Evolutionary conservation across 1,140 invertebrate species (phyloP), one percentile per base, ranked within the genome.

Genomic region (Charaxes varanes): DNA sequence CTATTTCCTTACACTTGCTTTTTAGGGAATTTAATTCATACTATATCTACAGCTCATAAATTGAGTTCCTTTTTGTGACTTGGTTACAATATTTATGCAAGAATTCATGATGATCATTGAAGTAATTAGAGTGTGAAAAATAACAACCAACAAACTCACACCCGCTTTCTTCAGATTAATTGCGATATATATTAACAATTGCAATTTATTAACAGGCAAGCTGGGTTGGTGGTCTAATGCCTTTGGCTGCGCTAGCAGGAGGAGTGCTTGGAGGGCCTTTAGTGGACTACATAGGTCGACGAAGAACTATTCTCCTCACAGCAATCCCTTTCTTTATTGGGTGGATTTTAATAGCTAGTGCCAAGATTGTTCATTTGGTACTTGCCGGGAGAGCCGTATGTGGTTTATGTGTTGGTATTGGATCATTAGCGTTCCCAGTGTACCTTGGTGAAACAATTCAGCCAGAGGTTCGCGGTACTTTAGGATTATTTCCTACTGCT

Each of bases 361-460:
- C 93, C 15, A 67, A 78, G 7, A 88, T 90, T 52, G 86, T 94
- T 7, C 73, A 85, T 8, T 89, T 93, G 85, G 83, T 97, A 2
- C 87, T 89, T 45, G 64, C 86, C 2, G 94, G 94, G 2, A 87
- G 96, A 37, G 87, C 89, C 1, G 74, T 97, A 11, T 90, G 92
- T 28, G 96, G 96, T 3, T 88, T 97, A 49, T 92, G 93, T 65
- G 93, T 96, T 19, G 96, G 95, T 6, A 87, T 97, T 27, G 91
- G 93, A 0, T 95, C 94, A 0, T 86, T 97, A 1, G 91, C 92
- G 2, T 87, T 95, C 37, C 95, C 95, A 0, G 94, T 97, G 2
- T 98, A 97, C 65, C 87, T 97, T 5, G 94, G 94, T 2, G 96
- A 97, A 85, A 94, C 94, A 0, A 89, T 97, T 14, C 94, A 97